phyloP scores from a whole-genome alignment of 1,140 invertebrate genomes.

The Penaeus japonicus region DNA sequence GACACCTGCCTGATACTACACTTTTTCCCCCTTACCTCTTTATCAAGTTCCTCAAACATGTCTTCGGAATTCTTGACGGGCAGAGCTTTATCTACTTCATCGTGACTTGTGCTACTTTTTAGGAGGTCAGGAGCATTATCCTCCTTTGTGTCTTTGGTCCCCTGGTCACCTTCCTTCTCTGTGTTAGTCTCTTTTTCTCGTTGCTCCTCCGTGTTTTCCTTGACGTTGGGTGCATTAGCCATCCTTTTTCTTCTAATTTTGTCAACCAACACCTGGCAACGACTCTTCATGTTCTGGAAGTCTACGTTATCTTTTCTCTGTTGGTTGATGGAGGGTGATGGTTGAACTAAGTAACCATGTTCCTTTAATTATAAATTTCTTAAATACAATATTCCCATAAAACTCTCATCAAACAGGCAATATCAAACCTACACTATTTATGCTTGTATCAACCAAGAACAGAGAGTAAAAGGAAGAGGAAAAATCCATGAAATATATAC shows the following conservation, averaged over 20 bases:
- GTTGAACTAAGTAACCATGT: not conserved
- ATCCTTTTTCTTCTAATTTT: conserved; percentile 19
- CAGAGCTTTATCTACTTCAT: too few species aligned
- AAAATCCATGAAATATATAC: not conserved
- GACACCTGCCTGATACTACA: too few species aligned
- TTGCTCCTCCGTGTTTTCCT: not conserved
- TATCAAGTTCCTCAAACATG: too few species aligned
- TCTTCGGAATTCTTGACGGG: too few species aligned
- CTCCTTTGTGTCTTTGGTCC: too few species aligned
- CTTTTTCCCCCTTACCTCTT: too few species aligned
- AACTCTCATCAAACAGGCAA: not conserved
- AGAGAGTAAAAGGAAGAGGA: not conserved
- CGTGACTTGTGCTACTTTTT: too few species aligned
- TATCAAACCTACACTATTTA: not conserved
- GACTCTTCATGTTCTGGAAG: not conserved
- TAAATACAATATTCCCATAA: too few species aligned
- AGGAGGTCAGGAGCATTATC: too few species aligned
- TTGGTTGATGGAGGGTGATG: not conserved
- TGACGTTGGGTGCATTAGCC: not conserved
- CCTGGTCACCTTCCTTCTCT: too few species aligned
- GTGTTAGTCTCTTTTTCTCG: too few species aligned
- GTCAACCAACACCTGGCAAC: conserved; percentile 6
- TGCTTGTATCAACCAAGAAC: not conserved
- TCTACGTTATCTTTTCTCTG: not conserved
- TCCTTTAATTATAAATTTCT: not conserved